These are phyloP conservation scores for Stichodactyla mertensii DNA, from an alignment of 64 coral and sea anemone genomes.

Conservation along the genomic window DNA sequence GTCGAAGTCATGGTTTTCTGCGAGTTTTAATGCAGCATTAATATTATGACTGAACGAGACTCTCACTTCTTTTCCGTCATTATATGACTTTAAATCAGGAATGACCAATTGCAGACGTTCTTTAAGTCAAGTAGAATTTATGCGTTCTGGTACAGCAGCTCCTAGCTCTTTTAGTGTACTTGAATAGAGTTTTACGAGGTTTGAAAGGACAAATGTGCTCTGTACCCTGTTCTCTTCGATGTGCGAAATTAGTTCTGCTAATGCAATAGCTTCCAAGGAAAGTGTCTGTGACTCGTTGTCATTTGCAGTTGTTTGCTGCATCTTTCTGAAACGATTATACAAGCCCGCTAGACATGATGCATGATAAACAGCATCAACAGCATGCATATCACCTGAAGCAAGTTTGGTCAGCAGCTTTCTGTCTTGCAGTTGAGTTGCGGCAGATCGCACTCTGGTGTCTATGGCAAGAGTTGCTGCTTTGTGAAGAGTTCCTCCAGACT, in stretches of 20 bases:
- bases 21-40: not conserved
- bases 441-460: slow-evolving; percentile 2
- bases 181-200: slow-evolving; percentile 24
- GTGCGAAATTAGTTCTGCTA: slow-evolving; percentile 33
- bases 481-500: slow-evolving; percentile 27
- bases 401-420: slow-evolving; percentile 27
- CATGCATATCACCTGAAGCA: slow-evolving; percentile 32
- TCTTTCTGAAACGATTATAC: slow-evolving; percentile 22
- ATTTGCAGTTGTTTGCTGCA: not conserved
- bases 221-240: slow-evolving; percentile 20
- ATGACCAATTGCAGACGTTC: slow-evolving; percentile 11
- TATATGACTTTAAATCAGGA: slow-evolving; percentile 32
- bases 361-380: slow-evolving; percentile 38
- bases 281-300: not conserved
- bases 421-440: slow-evolving; percentile 29
- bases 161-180: slow-evolving; percentile 21
- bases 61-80: slow-evolving; percentile 16
- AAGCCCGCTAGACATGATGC: slow-evolving; percentile 22
- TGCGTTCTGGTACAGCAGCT: not conserved
- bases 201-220: slow-evolving; percentile 21
- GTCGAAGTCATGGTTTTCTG: not conserved
- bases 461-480: slow-evolving; percentile 5
- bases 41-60: slow-evolving; percentile 17
- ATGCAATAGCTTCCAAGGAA: slow-evolving; percentile 44
- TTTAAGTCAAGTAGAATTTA: slow-evolving; percentile 43